Base-by-base conservation (phyloP, 2,113 vertebrate species). In the Syrrhaptes paradoxus region DNA sequence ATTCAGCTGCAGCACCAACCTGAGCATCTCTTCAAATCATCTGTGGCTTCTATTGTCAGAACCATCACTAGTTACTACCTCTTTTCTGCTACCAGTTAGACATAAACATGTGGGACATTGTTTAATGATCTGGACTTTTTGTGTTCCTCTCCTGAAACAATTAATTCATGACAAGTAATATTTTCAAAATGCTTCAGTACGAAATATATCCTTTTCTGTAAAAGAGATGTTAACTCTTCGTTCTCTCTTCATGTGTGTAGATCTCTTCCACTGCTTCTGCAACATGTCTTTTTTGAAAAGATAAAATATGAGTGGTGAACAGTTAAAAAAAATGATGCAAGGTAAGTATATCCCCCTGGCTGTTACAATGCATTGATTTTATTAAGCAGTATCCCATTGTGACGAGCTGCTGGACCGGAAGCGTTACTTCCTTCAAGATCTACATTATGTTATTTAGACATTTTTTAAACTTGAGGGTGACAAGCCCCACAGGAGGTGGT, bases 381-480 rank as follows among this genome's bases (percentile, higher is more conserved):
- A 82, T 75, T 79, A 95, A 95, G 67, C 29, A 82, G 57, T 62
- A 86, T 89, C 84, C 74, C 68, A 81, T 67, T 76, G 78, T 87
- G 84, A 94, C 68, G 45, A 93, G 25, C 43, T 94, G 51, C 71
- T 81, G 70, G 70, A 91, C 95, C 68, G 70, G 71, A 70, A 80
- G 80, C 76, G 26, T 85, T 82, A n/a, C 55, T 91, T 94, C 87
- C 51, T 82, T 95, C 91, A 92, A 94, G 73, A 41, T 81, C 59
- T 68, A 74, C 2, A 1, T 67, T 70, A 62, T 48, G 41, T 91
- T 96, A 87, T 96, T 89, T 96, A 96, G 88, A 84, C 21, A 67
- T 92, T 86, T 91, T 96, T 89, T 93, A 96, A 85, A 87, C 66
- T 65, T 78, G 88, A 82, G 25, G 34, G 25, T 76, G 91, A 90